phyloP scores from a whole-genome alignment of 2,113 vertebrate genomes.

The Pipa parva region DNA sequence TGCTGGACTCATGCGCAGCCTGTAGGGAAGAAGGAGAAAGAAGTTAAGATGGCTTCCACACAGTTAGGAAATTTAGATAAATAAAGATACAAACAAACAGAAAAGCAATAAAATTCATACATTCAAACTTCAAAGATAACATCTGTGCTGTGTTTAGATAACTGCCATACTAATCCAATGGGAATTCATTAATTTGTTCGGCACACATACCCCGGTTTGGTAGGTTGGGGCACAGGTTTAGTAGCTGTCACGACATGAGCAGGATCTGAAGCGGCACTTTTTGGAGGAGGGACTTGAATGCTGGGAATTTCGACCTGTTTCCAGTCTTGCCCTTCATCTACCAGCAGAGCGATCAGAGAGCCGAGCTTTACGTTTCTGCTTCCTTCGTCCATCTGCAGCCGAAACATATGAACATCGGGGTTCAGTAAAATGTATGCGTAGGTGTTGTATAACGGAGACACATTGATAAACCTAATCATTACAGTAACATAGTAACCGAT shows the following conservation, averaged over 20 bases:
- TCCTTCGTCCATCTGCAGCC: constrained; percentile 81
- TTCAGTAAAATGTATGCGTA: too few species aligned
- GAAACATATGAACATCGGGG: constrained; percentile 29
- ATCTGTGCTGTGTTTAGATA: too few species aligned
- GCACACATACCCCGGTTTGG: constrained; percentile 58
- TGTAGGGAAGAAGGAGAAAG: constrained; percentile 49
- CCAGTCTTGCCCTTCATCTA: constrained; percentile 93
- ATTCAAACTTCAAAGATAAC: too few species aligned
- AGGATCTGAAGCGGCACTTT: constrained; percentile 31
- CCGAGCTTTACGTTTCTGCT: constrained; percentile 81
- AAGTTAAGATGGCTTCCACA: too few species aligned
- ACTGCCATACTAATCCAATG: too few species aligned
- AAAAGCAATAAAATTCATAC: too few species aligned
- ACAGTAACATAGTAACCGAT: too few species aligned
- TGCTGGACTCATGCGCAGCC: constrained; percentile 87
- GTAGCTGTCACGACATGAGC: constrained; percentile 39
- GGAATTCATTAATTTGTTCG: too few species aligned
- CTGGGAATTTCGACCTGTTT: constrained; percentile 81
- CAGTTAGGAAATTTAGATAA: too few species aligned
- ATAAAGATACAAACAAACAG: too few species aligned
- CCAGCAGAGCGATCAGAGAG: constrained; percentile 83
- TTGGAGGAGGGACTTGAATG: constrained; percentile 47
- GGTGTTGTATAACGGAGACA: too few species aligned
- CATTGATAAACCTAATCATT: too few species aligned
- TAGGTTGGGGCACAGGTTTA: constrained; percentile 46